phyloP scores from a whole-genome alignment of 2,888 invertebrate species.

The Agelastica alni region DNA sequence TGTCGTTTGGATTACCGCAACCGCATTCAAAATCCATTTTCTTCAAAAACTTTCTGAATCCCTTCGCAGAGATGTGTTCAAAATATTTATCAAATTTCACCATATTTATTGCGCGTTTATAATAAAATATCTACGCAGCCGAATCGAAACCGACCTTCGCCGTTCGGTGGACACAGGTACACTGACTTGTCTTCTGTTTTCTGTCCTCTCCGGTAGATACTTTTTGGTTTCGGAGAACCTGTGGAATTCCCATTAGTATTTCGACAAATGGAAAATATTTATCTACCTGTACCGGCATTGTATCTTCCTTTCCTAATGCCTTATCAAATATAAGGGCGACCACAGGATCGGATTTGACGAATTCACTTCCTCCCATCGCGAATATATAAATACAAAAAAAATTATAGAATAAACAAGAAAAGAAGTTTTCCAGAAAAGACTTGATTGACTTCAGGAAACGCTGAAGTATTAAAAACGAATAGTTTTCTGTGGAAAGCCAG shows the following conservation, averaged over 20 bases:
- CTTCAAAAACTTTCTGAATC: constrained; percentile 9
- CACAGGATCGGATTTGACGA: background rate
- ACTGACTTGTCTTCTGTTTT: constrained; percentile 16
- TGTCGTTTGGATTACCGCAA: background rate
- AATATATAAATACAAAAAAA: no score
- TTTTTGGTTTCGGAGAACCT: constrained; percentile 20
- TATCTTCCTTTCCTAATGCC: constrained; percentile 12
- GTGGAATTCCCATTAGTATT: constrained; percentile 32
- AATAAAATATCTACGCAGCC: background rate
- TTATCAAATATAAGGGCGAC: constrained; percentile 24
- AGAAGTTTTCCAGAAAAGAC: no score
- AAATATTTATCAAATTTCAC: constrained; percentile 9
- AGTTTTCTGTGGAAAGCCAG: no score
- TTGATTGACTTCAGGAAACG: no score
- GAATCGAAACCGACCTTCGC: background rate
- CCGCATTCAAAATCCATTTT: constrained; percentile 12
- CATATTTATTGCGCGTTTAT: no score
- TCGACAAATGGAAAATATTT: constrained; percentile 28
- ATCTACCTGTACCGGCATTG: constrained; percentile 26
- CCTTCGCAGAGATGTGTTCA: background rate
- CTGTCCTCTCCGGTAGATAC: no score
- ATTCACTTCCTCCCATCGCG: constrained; percentile 4
- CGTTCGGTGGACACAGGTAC: constrained; percentile 12
- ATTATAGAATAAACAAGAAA: no score
- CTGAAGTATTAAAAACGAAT: no score